These are phyloP conservation scores for Polylopha cassiicola DNA, from an alignment of 2,888 invertebrate genomes.

Conservation along the genomic window DNA sequence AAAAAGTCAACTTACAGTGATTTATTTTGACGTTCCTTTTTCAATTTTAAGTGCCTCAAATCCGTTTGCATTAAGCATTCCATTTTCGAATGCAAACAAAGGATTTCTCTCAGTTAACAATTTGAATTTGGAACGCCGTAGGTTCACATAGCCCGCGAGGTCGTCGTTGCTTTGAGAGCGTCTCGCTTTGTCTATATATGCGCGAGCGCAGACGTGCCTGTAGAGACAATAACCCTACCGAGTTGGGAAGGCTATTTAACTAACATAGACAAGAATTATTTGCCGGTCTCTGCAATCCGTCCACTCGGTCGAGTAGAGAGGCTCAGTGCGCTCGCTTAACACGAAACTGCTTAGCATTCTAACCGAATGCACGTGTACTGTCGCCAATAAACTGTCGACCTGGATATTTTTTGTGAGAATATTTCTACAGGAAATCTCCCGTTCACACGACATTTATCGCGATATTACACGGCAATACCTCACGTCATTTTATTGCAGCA, in stretches of 20 bases:
- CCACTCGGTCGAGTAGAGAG: constrained; percentile 26
- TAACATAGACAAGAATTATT: constrained; percentile 3
- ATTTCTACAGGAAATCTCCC: constrained; percentile 53
- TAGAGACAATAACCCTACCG: constrained; percentile 47
- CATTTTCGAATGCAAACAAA: constrained; percentile 44
- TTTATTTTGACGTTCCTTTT: constrained; percentile 44
- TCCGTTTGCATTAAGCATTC: constrained; percentile 24
- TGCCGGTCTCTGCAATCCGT: background rate
- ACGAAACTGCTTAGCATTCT: constrained; percentile 73
- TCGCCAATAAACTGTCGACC: constrained; percentile 67
- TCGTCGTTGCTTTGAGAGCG: constrained; percentile 59
- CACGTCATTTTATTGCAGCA: constrained; percentile 28
- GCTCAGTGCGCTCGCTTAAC: constrained; percentile 48
- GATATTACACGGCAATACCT: constrained; percentile 28
- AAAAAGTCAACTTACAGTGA: constrained; percentile 22
- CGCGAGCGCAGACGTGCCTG: constrained; percentile 43
- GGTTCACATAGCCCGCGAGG: constrained; percentile 54
- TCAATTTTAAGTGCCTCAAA: constrained; percentile 30
- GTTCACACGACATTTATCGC: constrained; percentile 50
- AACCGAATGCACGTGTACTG: constrained; percentile 57
- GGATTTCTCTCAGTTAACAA: constrained; percentile 48
- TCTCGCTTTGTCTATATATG: constrained; percentile 58
- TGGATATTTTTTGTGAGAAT: constrained; percentile 61
- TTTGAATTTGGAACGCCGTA: constrained; percentile 54
- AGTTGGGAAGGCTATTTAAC: constrained; percentile 24